phyloP scores from a whole-genome alignment of 2,888 invertebrate genomes.

The Patella ulyssiponensis region DNA sequence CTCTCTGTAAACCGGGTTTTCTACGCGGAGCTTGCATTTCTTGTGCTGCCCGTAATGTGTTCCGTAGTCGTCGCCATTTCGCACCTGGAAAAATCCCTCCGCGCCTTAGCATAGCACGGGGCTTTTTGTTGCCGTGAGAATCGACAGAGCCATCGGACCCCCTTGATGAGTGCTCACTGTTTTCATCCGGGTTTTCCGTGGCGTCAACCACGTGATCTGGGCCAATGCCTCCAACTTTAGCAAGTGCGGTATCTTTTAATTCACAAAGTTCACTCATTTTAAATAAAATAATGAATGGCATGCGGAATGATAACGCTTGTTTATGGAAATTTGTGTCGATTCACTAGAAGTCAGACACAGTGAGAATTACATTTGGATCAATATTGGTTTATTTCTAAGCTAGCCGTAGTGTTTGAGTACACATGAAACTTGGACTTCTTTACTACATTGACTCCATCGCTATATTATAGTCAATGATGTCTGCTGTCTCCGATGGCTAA shows the following conservation, averaged over 20 bases:
- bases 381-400: background rate
- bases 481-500: no score
- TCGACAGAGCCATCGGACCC: constrained; percentile 7
- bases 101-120: constrained; percentile 17
- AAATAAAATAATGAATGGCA: constrained; percentile 6
- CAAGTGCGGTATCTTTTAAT: background rate
- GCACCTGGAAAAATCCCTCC: constrained; percentile 34
- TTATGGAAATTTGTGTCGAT: constrained; percentile 9
- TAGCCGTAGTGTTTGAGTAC: no score
- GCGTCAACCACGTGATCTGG: background rate
- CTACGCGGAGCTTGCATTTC: constrained; percentile 52
- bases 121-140: constrained; percentile 9
- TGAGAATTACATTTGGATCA: constrained; percentile 7
- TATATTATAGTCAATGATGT: no score
- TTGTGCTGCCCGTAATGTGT: constrained; percentile 76
- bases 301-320: background rate
- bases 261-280: constrained; percentile 11
- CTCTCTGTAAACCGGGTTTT: constrained; percentile 55
- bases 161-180: constrained; percentile 2
- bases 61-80: constrained; percentile 92
- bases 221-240: background rate
- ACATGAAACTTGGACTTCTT: no score
- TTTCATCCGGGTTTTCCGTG: constrained; percentile 4
- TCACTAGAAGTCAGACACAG: background rate
- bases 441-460: no score